Evolutionary conservation across 2,113 vertebrate genomes (phyloP).

Genomic region (Zosterops hypoxanthus): DNA sequence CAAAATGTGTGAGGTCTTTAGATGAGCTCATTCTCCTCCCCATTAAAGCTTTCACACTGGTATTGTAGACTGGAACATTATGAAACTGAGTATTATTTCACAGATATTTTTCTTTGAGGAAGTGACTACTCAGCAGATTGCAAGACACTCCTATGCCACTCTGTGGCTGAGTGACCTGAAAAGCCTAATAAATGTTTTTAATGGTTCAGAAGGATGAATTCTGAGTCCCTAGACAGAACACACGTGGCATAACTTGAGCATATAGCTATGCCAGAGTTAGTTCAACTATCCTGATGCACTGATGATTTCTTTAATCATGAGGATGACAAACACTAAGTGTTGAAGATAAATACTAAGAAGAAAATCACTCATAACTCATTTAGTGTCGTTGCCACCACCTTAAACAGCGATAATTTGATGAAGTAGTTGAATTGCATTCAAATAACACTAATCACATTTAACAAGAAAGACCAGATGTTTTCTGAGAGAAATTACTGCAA

Average conservation of each 20-base stretch:
- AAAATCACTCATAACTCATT: not conserved
- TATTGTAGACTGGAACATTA: not conserved
- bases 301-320: not conserved
- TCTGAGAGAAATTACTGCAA: not conserved
- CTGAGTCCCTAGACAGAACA: not conserved
- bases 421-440: not conserved
- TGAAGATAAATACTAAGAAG: not conserved
- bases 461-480: not conserved
- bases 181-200: not conserved
- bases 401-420: not conserved
- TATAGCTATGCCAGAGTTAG: not conserved
- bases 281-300: not conserved
- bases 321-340: not conserved
- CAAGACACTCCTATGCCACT: not conserved
- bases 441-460: not conserved
- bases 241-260: not conserved
- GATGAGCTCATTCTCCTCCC: not conserved
- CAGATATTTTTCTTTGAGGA: not conserved
- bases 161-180: not conserved
- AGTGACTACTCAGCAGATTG: not conserved
- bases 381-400: not conserved
- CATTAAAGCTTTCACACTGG: not conserved
- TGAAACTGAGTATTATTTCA: not conserved
- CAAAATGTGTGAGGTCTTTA: rapidly evolving
- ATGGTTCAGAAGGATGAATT: not conserved